These are phyloP conservation scores for Oligia fasciuncula DNA, from an alignment of 2,888 invertebrate genomes.

Conservation along the genomic window DNA sequence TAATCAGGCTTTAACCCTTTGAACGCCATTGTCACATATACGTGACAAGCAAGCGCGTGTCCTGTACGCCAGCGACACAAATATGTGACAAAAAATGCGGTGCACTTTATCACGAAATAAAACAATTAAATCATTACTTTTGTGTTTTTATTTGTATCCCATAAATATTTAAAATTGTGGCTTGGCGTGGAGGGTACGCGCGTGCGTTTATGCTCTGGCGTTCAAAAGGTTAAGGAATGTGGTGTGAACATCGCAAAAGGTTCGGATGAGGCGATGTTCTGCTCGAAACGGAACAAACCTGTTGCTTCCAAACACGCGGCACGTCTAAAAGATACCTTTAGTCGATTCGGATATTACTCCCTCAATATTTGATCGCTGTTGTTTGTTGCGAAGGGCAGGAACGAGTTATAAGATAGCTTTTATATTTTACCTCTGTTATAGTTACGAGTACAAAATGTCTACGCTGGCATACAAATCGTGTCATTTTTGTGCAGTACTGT, in stretches of 20 bases:
- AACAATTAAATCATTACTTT: too few relatives aligned
- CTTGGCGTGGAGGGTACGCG: too few relatives aligned
- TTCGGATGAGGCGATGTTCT: conserved; percentile 43
- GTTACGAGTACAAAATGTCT: conserved; percentile 81
- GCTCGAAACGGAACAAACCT: conserved; percentile 39
- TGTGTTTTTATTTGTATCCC: too few relatives aligned
- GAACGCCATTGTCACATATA: too few relatives aligned
- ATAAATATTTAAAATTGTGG: too few relatives aligned
- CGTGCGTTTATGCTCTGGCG: too few relatives aligned
- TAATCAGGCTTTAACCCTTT: too few relatives aligned
- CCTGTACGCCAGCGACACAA: too few relatives aligned
- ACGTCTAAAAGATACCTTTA: conserved; percentile 71
- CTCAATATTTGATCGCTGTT: conserved; percentile 80
- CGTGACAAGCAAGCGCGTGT: too few relatives aligned
- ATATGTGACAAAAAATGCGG: too few relatives aligned
- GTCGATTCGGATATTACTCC: conserved; percentile 77
- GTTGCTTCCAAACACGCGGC: conserved; percentile 72
- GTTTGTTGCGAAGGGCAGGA: conserved; percentile 80
- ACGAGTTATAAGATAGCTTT: conserved; percentile 82
- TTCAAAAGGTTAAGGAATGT: neutral
- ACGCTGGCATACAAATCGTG: conserved; percentile 72
- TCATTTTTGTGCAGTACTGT: conserved; percentile 74
- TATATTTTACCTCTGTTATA: conserved; percentile 85
- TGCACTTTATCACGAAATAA: too few relatives aligned
- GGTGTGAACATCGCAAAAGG: conserved; percentile 7